phyloP scores from a whole-genome alignment of 2,888 invertebrate genomes.

The Aethes cnicana region DNA sequence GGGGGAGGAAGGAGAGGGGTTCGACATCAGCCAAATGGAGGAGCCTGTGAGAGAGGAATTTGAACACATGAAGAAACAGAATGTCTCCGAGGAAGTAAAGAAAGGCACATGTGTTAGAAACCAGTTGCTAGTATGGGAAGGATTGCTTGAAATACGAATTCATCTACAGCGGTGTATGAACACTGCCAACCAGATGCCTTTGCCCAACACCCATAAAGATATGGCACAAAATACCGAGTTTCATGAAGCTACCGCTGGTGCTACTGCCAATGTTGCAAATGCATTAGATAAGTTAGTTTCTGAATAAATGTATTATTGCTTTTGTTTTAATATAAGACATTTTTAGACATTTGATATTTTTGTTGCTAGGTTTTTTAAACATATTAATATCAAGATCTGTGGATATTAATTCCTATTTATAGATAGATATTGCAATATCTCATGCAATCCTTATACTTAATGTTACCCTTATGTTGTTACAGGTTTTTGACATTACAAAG shows the following conservation, averaged over 20 bases:
- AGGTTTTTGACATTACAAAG: slow-evolving; percentile 68
- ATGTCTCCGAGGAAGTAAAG: slow-evolving; percentile 81
- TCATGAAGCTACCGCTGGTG: slow-evolving; percentile 70
- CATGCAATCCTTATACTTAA: too few relatives aligned
- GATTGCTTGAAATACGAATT: slow-evolving; percentile 92
- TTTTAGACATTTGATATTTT: too few relatives aligned
- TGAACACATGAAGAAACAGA: slow-evolving; percentile 81
- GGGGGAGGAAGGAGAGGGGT: slow-evolving; percentile 60
- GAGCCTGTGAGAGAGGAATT: slow-evolving; percentile 78
- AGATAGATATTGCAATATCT: too few relatives aligned
- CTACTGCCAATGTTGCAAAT: slow-evolving; percentile 78
- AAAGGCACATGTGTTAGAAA: slow-evolving; percentile 87
- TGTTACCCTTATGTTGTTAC: too few relatives aligned
- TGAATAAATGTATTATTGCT: slow-evolving; percentile 1
- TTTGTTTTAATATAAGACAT: too few relatives aligned
- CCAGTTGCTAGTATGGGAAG: slow-evolving; percentile 91
- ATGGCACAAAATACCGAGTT: slow-evolving; percentile 78
- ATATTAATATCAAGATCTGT: too few relatives aligned
- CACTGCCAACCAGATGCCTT: slow-evolving; percentile 90
- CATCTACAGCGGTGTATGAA: slow-evolving; percentile 91
- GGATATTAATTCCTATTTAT: too few relatives aligned
- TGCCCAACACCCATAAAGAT: slow-evolving; percentile 76
- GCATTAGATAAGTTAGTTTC: slow-evolving; percentile 84
- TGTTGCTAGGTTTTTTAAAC: too few relatives aligned
- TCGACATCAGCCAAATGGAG: slow-evolving; percentile 70